A percentile compares a stretch with the other conserved stretches of the same genome.
Conservation (phyloP, 2,797 vertebrate genomes). For the Nannoperca obscura region DNA sequence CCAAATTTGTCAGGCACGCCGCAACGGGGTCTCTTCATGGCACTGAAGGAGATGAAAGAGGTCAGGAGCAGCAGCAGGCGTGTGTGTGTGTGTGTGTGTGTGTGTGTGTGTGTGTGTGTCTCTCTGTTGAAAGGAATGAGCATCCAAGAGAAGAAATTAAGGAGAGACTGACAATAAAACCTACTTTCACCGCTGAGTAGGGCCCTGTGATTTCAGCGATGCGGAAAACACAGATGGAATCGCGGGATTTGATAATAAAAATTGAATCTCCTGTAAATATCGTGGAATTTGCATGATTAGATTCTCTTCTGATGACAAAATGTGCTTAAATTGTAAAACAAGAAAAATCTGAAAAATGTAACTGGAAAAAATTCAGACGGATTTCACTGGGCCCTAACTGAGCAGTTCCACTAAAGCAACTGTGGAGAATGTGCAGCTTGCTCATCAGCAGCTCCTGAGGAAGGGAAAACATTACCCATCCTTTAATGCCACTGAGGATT, state of each 20-base stretch:
- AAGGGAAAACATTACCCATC: not conserved
- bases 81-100: not conserved
- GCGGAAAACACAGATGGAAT: no score
- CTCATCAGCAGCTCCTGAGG: not conserved
- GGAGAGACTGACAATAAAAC: conserved; percentile 2
- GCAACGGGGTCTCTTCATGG: conserved; percentile 94
- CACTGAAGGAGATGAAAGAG: conserved; percentile 79
- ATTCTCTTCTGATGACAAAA: no score
- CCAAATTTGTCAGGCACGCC: conserved; percentile 96
- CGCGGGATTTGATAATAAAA: no score
- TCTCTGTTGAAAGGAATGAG: conserved; percentile 40
- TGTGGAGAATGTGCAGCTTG: not conserved
- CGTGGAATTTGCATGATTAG: no score
- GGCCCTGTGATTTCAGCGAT: no score
- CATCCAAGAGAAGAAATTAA: conserved; percentile 44
- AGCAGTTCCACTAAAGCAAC: conserved; percentile 6
- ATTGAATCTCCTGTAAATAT: no score
- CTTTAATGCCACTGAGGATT: not conserved
- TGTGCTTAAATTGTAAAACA: no score
- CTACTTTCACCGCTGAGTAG: not conserved
- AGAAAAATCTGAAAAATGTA: no score
- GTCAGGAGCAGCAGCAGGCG: conserved; percentile 11
- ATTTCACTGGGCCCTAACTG: no score
- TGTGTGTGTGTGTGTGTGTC: conserved; percentile 20
- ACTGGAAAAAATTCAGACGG: no score